Base-by-base conservation (phyloP, 2,797 vertebrate species). In the Falco concolor region DNA sequence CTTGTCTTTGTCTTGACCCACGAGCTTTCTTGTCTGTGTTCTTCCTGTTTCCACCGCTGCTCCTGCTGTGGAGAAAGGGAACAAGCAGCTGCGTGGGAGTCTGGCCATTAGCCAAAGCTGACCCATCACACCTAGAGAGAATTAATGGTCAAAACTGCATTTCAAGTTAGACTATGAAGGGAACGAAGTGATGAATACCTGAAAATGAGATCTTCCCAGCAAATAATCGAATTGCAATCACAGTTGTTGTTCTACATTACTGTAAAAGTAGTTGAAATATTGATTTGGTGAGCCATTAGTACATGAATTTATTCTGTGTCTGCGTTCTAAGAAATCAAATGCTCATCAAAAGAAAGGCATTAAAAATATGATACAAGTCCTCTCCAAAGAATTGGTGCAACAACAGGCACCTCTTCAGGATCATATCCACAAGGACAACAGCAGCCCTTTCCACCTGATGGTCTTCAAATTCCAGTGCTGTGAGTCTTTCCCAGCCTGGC, bases 261-360 rank as follows among this genome's bases (percentile, higher is more conserved):
- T 56, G 47, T 59, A 76, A 88, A 84, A 68, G 47, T 22, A 91
- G 59, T 59, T 84, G 42, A 85, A 89, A 83, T 72, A 82, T 13
- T 34, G 32, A 47, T n/a, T 87, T 13, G 50, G 16, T 86, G 60
- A 47, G 64, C 80, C 16, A 53, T 36, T 78, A 70, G 42, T 52
- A 38, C 28, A 54, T 79, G 21, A 95, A 52, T 56, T 34, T 84
- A 59, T 83, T 87, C 63, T 89, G 56, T 45, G 75, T 91, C 69
- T 93, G 69, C 88, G 77, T 78, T 95, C 34, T 38, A 59, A 78
- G 84, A 81, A 57, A 90, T 90, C 36, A 77, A 94, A 95, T 74
- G 85, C 44, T 93, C 52, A 69, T 90, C n/a, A 73, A 73, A 95
- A 61, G 54, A 90, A 86, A 91, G 82, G 60, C 82, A 45, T 96